phyloP scores from a whole-genome alignment of 92 coral and sea anemone species.

The Palythoa heliodiscus region DNA sequence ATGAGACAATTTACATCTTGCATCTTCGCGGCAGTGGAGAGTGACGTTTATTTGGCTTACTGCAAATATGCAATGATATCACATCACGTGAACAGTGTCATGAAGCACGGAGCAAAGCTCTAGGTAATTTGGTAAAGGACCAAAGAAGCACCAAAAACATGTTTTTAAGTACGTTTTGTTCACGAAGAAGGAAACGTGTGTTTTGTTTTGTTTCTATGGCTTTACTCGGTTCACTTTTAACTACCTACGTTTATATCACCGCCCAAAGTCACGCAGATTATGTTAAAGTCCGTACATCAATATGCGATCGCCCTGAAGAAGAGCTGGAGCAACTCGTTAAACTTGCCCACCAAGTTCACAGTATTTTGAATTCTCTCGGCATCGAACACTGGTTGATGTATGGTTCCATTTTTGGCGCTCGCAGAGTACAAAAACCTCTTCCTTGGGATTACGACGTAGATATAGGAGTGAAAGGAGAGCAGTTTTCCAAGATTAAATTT shows the following conservation, averaged over 20 bases:
- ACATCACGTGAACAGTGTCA: no score
- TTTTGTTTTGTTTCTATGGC: background rate
- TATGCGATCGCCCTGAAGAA: slow-evolving; percentile 29
- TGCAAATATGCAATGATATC: no score
- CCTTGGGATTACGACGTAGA: slow-evolving; percentile 83
- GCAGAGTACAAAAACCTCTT: slow-evolving; percentile 57
- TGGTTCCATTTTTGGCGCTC: slow-evolving; percentile 79
- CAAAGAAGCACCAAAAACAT: background rate
- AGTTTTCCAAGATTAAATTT: slow-evolving; percentile 45
- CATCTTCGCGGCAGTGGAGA: no score
- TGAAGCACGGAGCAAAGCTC: no score
- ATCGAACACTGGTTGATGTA: slow-evolving; percentile 78
- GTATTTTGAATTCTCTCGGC: slow-evolving; percentile 46
- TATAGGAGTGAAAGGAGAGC: slow-evolving; percentile 65
- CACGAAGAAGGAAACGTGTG: slow-evolving; percentile 19
- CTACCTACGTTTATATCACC: slow-evolving; percentile 30
- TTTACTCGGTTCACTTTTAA: background rate
- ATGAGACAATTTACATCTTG: no score
- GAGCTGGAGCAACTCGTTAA: slow-evolving; percentile 59
- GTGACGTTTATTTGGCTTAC: no score
- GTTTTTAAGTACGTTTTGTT: background rate
- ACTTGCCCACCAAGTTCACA: slow-evolving; percentile 57
- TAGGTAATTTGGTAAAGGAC: no score
- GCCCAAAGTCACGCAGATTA: slow-evolving; percentile 49
- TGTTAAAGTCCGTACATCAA: slow-evolving; percentile 36